Evolutionary conservation across 2,888 invertebrate species (phyloP).

Genomic region (Lithodes maja): DNA sequence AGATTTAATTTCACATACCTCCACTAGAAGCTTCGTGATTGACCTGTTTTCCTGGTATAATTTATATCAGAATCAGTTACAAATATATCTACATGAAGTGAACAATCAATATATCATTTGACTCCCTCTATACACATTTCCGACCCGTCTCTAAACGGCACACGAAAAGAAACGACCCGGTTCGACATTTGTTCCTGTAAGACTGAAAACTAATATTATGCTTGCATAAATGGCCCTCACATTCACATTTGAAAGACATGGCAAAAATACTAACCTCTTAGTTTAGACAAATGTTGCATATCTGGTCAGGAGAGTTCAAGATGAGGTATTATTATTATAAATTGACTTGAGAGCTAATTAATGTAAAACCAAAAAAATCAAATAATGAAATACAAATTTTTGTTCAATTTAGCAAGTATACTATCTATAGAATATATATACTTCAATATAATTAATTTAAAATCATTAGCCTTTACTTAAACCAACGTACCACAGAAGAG

Average conservation of each 20-base stretch:
- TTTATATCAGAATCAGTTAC: too few relatives aligned
- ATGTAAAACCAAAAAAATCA: slow-evolving; percentile 5
- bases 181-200: too few relatives aligned
- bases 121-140: too few relatives aligned
- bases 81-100: too few relatives aligned
- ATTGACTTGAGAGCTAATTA: slow-evolving; percentile 33
- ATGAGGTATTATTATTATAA: slow-evolving; percentile 42
- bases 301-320: slow-evolving; percentile 56
- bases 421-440: background rate
- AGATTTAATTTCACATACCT: too few relatives aligned
- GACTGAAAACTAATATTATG: too few relatives aligned
- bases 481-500: background rate
- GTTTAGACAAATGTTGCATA: slow-evolving; percentile 58
- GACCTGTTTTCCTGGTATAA: too few relatives aligned
- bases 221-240: background rate
- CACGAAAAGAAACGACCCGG: too few relatives aligned
- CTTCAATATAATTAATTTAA: background rate
- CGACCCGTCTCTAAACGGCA: too few relatives aligned
- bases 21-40: too few relatives aligned
- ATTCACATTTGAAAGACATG: slow-evolving; percentile 54
- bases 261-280: slow-evolving; percentile 47
- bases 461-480: background rate
- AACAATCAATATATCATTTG: too few relatives aligned
- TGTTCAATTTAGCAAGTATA: slow-evolving; percentile 1
- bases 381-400: background rate